Evolutionary conservation across 2,888 invertebrate genomes (phyloP).

Genomic region (Lithodes maja): DNA sequence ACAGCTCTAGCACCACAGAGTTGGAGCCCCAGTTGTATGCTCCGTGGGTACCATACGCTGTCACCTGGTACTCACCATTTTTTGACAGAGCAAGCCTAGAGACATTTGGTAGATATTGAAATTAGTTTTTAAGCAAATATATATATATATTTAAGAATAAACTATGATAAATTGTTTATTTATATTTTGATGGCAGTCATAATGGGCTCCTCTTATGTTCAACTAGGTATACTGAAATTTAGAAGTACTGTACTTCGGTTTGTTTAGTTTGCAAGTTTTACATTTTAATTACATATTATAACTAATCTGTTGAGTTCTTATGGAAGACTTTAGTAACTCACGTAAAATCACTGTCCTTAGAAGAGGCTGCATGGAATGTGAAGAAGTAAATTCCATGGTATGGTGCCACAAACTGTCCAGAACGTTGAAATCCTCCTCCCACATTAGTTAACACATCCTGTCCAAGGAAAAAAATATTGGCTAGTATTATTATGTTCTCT

Average conservation of each 20-base stretch:
- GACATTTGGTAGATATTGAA: neutral
- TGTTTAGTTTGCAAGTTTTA: too few relatives aligned
- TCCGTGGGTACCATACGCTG: constrained; percentile 49
- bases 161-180: too few relatives aligned
- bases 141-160: too few relatives aligned
- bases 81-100: constrained; percentile 42
- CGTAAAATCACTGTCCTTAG: neutral
- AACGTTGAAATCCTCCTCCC: neutral
- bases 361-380: neutral
- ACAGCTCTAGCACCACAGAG: constrained; percentile 40
- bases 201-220: too few relatives aligned
- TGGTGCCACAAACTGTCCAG: neutral
- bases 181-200: too few relatives aligned
- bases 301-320: neutral
- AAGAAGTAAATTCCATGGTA: neutral
- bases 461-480: neutral
- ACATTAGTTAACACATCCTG: neutral
- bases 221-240: too few relatives aligned
- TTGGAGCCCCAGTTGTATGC: constrained; percentile 40
- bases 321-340: neutral
- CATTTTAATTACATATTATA: neutral
- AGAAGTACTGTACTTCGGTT: neutral
- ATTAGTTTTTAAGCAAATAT: neutral
- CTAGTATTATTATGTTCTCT: too few relatives aligned
- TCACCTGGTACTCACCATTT: constrained; percentile 52